phyloP scores from a whole-genome alignment of 53 echinoderm and acorn worm genomes.

The Crossaster papposus region DNA sequence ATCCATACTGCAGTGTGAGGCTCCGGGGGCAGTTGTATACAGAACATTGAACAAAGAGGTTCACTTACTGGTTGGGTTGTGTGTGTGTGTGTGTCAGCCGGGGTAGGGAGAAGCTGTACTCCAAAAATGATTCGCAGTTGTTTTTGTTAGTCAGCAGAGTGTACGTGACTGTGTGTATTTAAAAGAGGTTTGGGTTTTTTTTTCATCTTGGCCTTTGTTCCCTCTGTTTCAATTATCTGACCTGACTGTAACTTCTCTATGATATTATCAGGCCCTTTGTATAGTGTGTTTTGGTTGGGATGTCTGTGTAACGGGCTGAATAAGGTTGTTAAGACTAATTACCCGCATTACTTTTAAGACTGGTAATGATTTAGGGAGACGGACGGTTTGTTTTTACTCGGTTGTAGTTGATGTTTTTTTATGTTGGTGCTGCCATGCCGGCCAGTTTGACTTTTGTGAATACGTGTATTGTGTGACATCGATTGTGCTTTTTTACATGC shows the following conservation, averaged over 20 bases:
- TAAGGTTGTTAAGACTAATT: background rate
- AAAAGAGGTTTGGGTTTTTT: too few relatives aligned
- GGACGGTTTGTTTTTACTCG: background rate
- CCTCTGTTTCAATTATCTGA: too few relatives aligned
- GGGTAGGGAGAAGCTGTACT: background rate
- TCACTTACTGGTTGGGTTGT: constrained; percentile 42
- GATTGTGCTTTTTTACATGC: background rate
- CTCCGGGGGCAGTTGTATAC: constrained; percentile 45
- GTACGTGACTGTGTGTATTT: background rate
- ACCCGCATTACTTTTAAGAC: background rate
- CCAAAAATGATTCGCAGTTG: background rate
- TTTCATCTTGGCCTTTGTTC: background rate
- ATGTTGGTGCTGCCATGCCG: background rate
- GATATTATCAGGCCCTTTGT: background rate
- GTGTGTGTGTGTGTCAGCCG: background rate
- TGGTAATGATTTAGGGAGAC: background rate
- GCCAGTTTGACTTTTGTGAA: background rate
- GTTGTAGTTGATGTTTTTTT: background rate
- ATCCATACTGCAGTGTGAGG: constrained; percentile 1
- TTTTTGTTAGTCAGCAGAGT: background rate
- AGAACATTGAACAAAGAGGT: constrained; percentile 52
- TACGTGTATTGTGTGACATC: too few relatives aligned
- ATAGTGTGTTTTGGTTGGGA: background rate
- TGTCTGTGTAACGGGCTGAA: background rate
- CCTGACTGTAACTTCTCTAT: background rate